Conservation (phyloP, 2,888 invertebrate genomes). For the Slavum lentiscoides region DNA sequence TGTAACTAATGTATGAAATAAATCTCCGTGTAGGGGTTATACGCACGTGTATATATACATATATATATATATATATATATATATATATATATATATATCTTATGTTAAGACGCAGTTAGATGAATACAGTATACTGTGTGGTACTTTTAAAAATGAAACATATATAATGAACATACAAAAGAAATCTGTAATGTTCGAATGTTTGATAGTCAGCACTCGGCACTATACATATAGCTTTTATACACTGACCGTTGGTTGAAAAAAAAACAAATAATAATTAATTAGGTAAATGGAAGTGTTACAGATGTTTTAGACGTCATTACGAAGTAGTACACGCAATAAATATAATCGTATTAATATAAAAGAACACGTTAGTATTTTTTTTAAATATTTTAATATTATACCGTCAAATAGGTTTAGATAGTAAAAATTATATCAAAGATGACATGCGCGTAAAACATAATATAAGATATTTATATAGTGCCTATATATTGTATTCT, state of each 20-base stretch:
- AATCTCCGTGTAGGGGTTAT: constrained; percentile 16
- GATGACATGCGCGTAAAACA: too few species aligned
- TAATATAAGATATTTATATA: too few species aligned
- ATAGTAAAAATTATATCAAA: too few species aligned
- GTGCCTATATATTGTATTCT: too few species aligned
- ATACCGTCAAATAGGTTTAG: too few species aligned
- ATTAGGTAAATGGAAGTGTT: background rate
- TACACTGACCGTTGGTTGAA: background rate
- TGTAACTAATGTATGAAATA: constrained; percentile 34
- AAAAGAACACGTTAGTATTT: too few species aligned
- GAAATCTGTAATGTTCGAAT: constrained; percentile 2
- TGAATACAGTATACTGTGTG: constrained; percentile 3
- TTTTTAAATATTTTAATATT: too few species aligned
- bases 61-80: too few species aligned
- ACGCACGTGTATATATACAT: background rate
- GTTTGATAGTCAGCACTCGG: background rate
- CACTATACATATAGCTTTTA: background rate
- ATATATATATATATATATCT: too few species aligned
- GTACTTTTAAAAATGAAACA: constrained; percentile 2
- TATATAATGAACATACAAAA: constrained; percentile 11
- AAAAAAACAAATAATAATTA: background rate
- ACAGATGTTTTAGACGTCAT: background rate
- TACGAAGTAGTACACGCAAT: background rate
- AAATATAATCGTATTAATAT: background rate
- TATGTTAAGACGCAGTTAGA: background rate